phyloP scores from a whole-genome alignment of 2,113 vertebrate genomes.

The Otocyon megalotis region DNA sequence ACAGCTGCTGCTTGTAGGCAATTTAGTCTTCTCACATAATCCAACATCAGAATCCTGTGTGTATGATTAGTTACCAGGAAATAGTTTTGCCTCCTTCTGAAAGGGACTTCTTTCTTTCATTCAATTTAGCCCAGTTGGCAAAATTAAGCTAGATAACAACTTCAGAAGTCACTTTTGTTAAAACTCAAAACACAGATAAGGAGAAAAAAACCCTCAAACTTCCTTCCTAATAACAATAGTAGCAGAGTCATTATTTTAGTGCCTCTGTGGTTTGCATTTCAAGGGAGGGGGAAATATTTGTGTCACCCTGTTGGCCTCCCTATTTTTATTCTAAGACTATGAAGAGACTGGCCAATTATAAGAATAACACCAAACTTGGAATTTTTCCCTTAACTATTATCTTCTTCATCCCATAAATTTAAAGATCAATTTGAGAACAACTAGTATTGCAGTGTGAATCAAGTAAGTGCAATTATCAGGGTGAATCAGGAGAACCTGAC shows the following conservation, averaged over 20 bases:
- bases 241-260: constrained; percentile 76
- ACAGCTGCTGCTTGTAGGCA: background rate
- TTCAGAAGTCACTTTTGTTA: constrained; percentile 65
- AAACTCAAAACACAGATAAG: constrained; percentile 60
- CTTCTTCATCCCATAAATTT: constrained; percentile 79
- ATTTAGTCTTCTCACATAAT: background rate
- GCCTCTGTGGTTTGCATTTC: background rate
- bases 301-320: constrained; percentile 26
- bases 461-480: constrained; percentile 80
- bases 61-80: background rate
- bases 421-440: constrained; percentile 77
- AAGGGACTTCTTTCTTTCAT: background rate
- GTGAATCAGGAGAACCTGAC: constrained; percentile 77
- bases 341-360: constrained; percentile 74
- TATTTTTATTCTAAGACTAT: constrained; percentile 79
- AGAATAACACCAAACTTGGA: constrained; percentile 80
- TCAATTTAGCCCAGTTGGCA: background rate
- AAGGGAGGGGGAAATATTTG: background rate
- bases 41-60: background rate
- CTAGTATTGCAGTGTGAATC: constrained; percentile 68
- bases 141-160: background rate
- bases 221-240: constrained; percentile 74
- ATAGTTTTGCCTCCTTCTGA: background rate
- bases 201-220: constrained; percentile 31
- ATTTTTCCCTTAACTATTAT: constrained; percentile 73